Conservation (phyloP, 1,140 invertebrate genomes). For the Drosophila erecta region DNA sequence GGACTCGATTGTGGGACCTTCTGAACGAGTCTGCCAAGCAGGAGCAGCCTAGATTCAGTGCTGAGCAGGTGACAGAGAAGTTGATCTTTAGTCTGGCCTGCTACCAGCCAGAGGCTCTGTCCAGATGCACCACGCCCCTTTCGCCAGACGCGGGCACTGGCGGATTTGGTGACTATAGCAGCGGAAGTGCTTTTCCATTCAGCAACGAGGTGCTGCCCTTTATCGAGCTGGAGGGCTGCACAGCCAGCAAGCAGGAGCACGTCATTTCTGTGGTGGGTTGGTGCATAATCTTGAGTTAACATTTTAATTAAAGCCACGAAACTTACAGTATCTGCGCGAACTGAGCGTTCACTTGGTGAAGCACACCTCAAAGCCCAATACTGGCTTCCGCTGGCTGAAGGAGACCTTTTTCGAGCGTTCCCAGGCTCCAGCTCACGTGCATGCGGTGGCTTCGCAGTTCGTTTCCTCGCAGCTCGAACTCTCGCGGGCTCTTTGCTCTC, state of each 20-base stretch:
- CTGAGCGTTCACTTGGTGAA: conserved; percentile 93
- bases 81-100: conserved; percentile 91
- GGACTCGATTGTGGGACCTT: conserved; percentile 92
- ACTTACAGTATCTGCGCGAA: conserved; percentile 89
- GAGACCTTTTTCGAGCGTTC: conserved; percentile 84
- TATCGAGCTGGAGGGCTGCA: conserved; percentile 92
- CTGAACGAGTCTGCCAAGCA: conserved; percentile 86
- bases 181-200: conserved; percentile 79
- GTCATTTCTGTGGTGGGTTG: conserved; percentile 91
- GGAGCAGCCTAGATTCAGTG: conserved; percentile 88
- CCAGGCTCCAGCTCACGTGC: conserved; percentile 90
- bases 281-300: conserved; percentile 4
- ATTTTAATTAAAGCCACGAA: too few species aligned
- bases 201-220: conserved; percentile 89
- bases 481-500: conserved; percentile 90
- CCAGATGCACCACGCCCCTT: conserved; percentile 92
- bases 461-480: conserved; percentile 91
- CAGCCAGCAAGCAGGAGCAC: conserved; percentile 94
- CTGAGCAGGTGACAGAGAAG: conserved; percentile 90
- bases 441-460: conserved; percentile 92
- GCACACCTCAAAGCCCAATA: conserved; percentile 85
- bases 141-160: conserved; percentile 87
- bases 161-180: conserved; percentile 85
- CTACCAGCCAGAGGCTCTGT: conserved; percentile 93
- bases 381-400: conserved; percentile 84